These are phyloP conservation scores for Pantherophis guttatus DNA, from an alignment of 2,113 vertebrate species.

Conservation along the genomic window DNA sequence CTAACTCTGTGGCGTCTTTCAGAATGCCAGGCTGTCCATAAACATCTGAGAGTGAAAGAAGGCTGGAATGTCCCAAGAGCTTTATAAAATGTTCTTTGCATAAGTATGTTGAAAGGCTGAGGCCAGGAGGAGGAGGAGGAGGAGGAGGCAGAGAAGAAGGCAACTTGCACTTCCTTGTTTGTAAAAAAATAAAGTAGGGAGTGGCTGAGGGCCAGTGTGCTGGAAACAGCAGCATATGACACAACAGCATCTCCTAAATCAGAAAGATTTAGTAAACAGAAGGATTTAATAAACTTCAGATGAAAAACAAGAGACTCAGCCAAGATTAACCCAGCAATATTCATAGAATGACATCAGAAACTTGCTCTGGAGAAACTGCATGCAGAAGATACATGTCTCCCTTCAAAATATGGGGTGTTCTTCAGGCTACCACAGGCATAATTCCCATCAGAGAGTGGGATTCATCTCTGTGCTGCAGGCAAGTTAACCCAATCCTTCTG, in stretches of 20 bases:
- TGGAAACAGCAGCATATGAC: not conserved
- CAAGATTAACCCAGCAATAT: not conserved
- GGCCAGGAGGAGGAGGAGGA: not conserved
- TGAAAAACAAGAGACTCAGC: conserved; percentile 5
- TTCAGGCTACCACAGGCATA: not conserved
- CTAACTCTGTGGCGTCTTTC: not conserved
- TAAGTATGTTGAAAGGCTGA: not conserved
- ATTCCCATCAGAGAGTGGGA: not conserved
- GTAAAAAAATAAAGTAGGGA: not conserved
- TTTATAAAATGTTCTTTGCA: not conserved
- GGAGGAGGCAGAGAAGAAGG: not conserved
- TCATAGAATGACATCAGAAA: conserved; percentile 3
- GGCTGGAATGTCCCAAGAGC: not conserved
- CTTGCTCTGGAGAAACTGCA: not conserved
- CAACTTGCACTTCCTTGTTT: not conserved
- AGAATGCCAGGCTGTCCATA: not conserved
- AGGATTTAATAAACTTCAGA: conserved; percentile 12
- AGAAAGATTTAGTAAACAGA: not conserved
- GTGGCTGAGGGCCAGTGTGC: not conserved
- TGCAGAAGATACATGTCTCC: not conserved
- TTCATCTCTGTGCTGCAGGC: not conserved
- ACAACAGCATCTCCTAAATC: not conserved
- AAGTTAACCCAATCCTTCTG: not conserved
- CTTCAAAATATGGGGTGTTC: not conserved
- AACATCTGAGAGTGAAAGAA: not conserved